phyloP scores from a whole-genome alignment of 2,113 vertebrate species.

The Brevimyrus niger region DNA sequence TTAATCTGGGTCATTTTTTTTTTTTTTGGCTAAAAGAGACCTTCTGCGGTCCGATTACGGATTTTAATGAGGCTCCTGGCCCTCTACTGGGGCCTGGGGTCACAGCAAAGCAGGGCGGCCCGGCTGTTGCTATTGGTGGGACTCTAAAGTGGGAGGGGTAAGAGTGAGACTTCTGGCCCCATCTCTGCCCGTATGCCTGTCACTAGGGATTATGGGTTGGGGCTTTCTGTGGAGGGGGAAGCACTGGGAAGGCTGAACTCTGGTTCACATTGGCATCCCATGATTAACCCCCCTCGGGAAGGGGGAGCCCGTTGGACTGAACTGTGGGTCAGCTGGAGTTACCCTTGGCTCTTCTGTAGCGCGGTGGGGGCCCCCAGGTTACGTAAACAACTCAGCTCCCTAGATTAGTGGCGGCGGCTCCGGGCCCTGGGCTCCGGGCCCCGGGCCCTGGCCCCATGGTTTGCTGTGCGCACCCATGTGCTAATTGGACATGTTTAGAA shows the following conservation, averaged over 20 bases:
- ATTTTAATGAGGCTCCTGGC: constrained; percentile 9
- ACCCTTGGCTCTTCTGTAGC: constrained; percentile 61
- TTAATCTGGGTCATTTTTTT: not conserved
- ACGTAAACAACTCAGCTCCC: constrained; percentile 68
- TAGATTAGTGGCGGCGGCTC: constrained; percentile 52
- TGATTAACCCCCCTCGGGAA: constrained; percentile 38
- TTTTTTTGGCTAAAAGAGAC: not conserved
- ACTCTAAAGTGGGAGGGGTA: constrained; percentile 24
- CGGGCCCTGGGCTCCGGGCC: constrained; percentile 25
- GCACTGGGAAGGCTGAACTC: constrained; percentile 60
- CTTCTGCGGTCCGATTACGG: not conserved
- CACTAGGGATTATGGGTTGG: constrained; percentile 58
- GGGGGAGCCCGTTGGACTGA: constrained; percentile 22
- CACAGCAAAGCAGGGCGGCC: not conserved
- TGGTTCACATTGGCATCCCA: constrained; percentile 21
- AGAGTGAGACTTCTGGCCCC: constrained; percentile 47
- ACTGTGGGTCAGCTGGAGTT: constrained; percentile 49
- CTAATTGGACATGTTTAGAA: constrained; percentile 37
- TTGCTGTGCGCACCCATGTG: constrained; percentile 5
- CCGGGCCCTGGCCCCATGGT: constrained; percentile 1
- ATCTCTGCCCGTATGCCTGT: constrained; percentile 57
- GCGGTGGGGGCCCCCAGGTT: constrained; percentile 61
- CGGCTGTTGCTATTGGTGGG: not conserved
- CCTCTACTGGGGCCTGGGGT: not conserved
- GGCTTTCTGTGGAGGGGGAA: constrained; percentile 41